Conservation (phyloP, 2,797 vertebrate species). For the Acipenser transmontanus region DNA sequence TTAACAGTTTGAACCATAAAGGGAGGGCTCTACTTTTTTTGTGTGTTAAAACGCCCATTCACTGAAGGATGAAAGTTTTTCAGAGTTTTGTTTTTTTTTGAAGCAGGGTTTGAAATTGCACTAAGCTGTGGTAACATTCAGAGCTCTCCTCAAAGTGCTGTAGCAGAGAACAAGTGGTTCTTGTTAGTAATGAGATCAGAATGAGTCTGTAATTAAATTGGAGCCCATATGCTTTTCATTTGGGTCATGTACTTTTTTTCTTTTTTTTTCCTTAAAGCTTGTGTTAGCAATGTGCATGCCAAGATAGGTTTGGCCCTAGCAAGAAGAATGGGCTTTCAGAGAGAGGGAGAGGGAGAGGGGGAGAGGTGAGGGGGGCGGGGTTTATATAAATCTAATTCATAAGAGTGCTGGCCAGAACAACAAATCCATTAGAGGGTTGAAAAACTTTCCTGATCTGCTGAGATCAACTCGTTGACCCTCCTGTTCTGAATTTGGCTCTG, state of each 20-base stretch:
- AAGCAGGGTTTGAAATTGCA: conserved; percentile 36
- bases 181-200: conserved; percentile 42
- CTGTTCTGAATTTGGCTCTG: too few relatives aligned
- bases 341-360: too few relatives aligned
- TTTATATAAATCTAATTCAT: too few relatives aligned
- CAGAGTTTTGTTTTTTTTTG: conserved; percentile 25
- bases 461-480: too few relatives aligned
- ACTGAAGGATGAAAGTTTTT: too few relatives aligned
- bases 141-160: conserved; percentile 18
- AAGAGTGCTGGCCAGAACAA: too few relatives aligned
- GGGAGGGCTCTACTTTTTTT: not conserved
- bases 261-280: conserved; percentile 33
- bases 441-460: too few relatives aligned
- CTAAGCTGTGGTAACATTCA: conserved; percentile 27
- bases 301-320: conserved; percentile 27
- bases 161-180: conserved; percentile 46
- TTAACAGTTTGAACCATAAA: not conserved
- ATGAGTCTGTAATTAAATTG: conserved; percentile 49
- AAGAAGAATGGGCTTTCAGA: conserved; percentile 39
- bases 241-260: conserved; percentile 27
- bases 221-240: conserved; percentile 58
- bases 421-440: too few relatives aligned
- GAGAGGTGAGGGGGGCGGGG: too few relatives aligned
- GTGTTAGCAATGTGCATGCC: conserved; percentile 31
- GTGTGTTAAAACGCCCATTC: not conserved